Base-by-base conservation (phyloP, 2,113 vertebrate species). In the Pipa parva region DNA sequence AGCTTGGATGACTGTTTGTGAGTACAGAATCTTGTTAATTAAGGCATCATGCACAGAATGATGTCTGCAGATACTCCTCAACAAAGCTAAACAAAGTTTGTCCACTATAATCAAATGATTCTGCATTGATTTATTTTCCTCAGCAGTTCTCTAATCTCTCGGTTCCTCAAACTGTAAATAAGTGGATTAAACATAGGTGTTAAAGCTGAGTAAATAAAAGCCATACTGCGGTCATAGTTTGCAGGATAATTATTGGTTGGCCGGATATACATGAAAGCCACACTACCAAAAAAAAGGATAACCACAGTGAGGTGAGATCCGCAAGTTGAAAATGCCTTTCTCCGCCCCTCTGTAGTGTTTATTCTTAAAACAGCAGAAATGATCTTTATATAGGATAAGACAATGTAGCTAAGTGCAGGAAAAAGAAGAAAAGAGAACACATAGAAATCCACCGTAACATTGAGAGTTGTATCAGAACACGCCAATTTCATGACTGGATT, bases 321-420 rank as follows among this genome's bases (percentile, higher is more conserved):
- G 22, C 39, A 72, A 15, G 57, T 62, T n/a, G 66, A 74, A 39
- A 71, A 71, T 61, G 39, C 58, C 9, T 66, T 72, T 48, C 50
- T 21, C 2, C 57, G 58, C 8, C 58, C 63, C 18, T 66, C 18
- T 21, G 5, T 17, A n/a, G 28, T 72, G 7, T 33, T 52, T 26
- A 56, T 62, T 22, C 33, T 72, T 25, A 42, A 37, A 27, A 74
- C 0, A 27, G 73, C 65, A 31, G 52, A 46, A n/a, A 71, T 18
- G 18, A 74, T 67, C 31, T 37, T 58, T 13, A 48, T 9, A 45
- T 62, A 71, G 2, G 73, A 71, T 33, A 42, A 2, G 1, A 75
- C 2, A 1, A 69, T 69, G 36, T 71, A 65, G 31, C 18, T 36
- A 7, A 67, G 75, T 7, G 73, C 55, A 36, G 37, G 9, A 13